These are phyloP conservation scores for Rugalucina vietnamica DNA, from an alignment of 2,888 invertebrate species.

Conservation along the genomic window DNA sequence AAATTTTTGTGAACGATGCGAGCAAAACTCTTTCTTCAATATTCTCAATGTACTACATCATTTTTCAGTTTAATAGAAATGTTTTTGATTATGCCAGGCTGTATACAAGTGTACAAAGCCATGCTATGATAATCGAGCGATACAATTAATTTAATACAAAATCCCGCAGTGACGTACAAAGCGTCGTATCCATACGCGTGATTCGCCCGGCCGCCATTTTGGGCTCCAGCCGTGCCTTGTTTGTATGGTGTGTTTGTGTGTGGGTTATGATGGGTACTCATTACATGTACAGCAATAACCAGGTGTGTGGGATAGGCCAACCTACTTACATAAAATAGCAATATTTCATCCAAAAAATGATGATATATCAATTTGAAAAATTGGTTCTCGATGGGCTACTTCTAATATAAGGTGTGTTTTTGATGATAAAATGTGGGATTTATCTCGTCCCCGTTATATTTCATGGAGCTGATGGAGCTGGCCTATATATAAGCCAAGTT, in stretches of 20 bases:
- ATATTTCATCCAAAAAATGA: too few relatives aligned
- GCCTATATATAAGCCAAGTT: too few relatives aligned
- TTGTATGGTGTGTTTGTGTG: conserved; percentile 51
- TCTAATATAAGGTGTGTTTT: too few relatives aligned
- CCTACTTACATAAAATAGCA: background rate
- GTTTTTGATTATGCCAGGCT: conserved; percentile 53
- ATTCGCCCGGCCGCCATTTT: conserved; percentile 34
- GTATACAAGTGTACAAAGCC: conserved; percentile 58
- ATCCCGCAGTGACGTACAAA: conserved; percentile 46
- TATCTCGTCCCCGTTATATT: too few relatives aligned
- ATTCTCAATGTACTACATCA: background rate
- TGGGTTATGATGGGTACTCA: conserved; percentile 42
- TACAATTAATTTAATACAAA: conserved; percentile 58
- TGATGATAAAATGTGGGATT: too few relatives aligned
- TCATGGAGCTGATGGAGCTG: too few relatives aligned
- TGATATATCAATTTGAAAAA: too few relatives aligned
- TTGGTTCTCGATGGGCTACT: too few relatives aligned
- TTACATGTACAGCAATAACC: conserved; percentile 38
- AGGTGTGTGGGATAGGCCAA: conserved; percentile 58
- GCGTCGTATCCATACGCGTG: conserved; percentile 37
- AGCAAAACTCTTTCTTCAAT: background rate
- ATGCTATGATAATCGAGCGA: conserved; percentile 38
- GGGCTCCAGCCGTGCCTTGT: conserved; percentile 16
- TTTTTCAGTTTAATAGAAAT: conserved; percentile 39
- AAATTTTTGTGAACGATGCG: background rate